A percentile compares a stretch with the other conserved stretches of the same genome.
Evolutionary conservation across 2,113 vertebrate species (phyloP).

Genomic region (Microcebus jonahi): DNA sequence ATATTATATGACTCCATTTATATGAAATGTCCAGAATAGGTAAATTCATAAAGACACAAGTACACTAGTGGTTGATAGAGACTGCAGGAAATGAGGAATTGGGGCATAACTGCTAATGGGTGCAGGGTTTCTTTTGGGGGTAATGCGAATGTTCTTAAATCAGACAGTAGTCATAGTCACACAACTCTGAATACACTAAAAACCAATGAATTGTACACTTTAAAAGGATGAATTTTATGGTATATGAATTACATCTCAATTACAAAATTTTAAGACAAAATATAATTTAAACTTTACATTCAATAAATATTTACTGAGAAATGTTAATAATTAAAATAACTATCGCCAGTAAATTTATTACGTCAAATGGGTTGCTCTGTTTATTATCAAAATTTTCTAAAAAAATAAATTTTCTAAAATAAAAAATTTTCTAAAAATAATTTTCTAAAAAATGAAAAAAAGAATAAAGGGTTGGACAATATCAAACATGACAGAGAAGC

Average conservation of each 20-base stretch:
- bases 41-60: conserved; percentile 9
- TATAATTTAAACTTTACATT: conserved; percentile 23
- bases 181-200: conserved; percentile 43
- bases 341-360: not conserved
- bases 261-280: conserved; percentile 51
- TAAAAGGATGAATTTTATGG: conserved; percentile 17
- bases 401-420: not conserved
- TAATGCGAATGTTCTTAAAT: conserved; percentile 50
- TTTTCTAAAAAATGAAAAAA: conserved; percentile 4
- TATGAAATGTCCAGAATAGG: not conserved
- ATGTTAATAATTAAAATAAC: conserved; percentile 8
- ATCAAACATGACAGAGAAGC: not conserved
- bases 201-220: conserved; percentile 7
- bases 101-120: not conserved
- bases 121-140: not conserved
- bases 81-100: not conserved
- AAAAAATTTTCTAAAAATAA: not conserved
- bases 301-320: conserved; percentile 38
- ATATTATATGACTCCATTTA: not conserved
- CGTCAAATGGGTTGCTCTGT: not conserved
- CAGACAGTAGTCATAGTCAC: not conserved
- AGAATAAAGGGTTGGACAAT: conserved; percentile 20
- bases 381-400: not conserved
- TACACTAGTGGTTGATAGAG: not conserved
- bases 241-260: conserved; percentile 34